Evolutionary conservation across 2,797 vertebrate genomes (phyloP).

Genomic region (Mus caroli): DNA sequence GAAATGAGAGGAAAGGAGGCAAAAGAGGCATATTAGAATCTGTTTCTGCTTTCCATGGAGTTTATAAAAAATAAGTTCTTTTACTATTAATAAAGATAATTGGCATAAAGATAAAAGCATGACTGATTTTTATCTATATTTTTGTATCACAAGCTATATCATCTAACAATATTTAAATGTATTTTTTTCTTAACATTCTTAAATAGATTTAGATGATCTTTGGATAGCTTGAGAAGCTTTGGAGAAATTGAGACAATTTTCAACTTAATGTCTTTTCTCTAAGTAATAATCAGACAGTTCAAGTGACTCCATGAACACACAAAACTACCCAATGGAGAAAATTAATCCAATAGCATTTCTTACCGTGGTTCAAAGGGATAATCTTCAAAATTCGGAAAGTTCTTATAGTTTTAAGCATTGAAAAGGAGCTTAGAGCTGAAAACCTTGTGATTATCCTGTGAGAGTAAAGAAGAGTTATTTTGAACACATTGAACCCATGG

Average conservation of each 20-base stretch:
- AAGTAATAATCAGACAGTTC: background rate
- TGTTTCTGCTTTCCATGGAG: background rate
- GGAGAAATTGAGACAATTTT: background rate
- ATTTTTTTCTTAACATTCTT: background rate
- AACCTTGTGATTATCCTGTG: constrained; percentile 91
- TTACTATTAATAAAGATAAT: constrained; percentile 15
- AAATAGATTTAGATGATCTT: background rate
- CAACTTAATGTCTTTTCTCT: constrained; percentile 32
- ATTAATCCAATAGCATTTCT: constrained; percentile 72
- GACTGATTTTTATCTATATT: background rate
- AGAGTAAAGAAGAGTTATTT: constrained; percentile 54
- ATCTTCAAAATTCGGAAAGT: constrained; percentile 93
- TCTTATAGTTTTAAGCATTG: constrained; percentile 89
- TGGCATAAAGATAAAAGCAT: constrained; percentile 9
- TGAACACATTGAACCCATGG: background rate
- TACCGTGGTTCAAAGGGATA: constrained; percentile 93
- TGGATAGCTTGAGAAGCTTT: background rate
- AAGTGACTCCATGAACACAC: background rate
- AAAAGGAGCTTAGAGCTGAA: constrained; percentile 86
- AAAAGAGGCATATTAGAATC: background rate
- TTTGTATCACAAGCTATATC: background rate
- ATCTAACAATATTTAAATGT: background rate
- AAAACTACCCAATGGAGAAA: background rate
- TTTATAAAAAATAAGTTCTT: background rate
- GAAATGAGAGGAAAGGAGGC: background rate